A percentile compares a stretch with the other conserved stretches of the same genome.
These are phyloP conservation scores for Dendrocincla tyrannina DNA, from an alignment of 2,797 vertebrate species.

Conservation along the genomic window DNA sequence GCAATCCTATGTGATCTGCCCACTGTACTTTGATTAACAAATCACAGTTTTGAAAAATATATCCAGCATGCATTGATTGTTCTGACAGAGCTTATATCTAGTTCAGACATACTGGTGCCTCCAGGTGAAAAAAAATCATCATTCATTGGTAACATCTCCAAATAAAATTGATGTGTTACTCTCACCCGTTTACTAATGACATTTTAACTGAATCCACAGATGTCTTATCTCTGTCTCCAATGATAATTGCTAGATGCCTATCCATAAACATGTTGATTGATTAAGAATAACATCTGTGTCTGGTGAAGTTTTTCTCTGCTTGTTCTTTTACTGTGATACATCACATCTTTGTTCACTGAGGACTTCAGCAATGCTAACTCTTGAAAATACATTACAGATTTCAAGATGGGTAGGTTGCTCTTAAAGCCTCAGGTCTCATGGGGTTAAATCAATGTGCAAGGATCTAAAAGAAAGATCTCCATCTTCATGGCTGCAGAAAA, in stretches of 20 bases:
- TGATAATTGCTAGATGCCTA: neutral
- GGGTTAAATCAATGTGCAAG: neutral
- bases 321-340: neutral
- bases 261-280: neutral
- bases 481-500: neutral
- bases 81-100: neutral
- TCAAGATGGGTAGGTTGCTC: neutral
- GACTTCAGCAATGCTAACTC: neutral
- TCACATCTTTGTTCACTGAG: neutral
- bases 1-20: conserved; percentile 6
- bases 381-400: neutral
- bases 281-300: neutral
- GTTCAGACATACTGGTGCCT: neutral
- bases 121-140: neutral
- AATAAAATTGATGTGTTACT: neutral
- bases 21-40: conserved; percentile 14
- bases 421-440: neutral
- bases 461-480: neutral
- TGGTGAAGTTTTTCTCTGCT: neutral
- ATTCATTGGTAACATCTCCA: neutral
- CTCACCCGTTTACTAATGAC: neutral
- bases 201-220: neutral
- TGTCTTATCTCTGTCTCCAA: neutral
- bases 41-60: conserved; percentile 9
- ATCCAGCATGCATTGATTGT: neutral